Percentiles rank a stretch among this genome's conserved stretches.
phyloP scores from a whole-genome alignment of 2,113 vertebrate species.

The Hipposideros armiger region DNA sequence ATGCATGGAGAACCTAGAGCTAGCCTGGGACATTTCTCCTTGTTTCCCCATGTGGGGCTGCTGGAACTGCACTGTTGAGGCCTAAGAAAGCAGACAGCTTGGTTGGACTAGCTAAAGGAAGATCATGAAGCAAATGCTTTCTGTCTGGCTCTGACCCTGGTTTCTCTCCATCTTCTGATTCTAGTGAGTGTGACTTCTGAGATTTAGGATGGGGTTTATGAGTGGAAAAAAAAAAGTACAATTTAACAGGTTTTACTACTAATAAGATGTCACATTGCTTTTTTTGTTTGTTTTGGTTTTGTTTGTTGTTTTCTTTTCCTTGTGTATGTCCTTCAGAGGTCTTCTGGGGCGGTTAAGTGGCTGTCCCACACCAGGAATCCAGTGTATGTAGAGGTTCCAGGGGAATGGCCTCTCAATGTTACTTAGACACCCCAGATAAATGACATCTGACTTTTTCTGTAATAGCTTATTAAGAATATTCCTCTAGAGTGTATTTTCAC shows the following conservation, averaged over 20 bases:
- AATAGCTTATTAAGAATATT: not conserved
- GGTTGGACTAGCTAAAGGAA: no score
- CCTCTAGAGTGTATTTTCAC: not conserved
- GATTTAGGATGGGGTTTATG: not conserved
- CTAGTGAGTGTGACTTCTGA: not conserved
- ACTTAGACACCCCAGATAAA: not conserved
- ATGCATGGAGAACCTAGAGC: not conserved
- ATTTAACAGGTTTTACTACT: not conserved
- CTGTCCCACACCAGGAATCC: fast-evolving
- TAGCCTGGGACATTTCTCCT: not conserved
- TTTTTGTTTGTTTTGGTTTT: not conserved
- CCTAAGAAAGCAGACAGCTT: not conserved
- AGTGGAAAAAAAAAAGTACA: not conserved
- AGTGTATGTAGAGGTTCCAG: not conserved
- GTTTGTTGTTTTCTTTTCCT: not conserved
- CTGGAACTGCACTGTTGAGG: not conserved
- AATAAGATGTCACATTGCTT: not conserved
- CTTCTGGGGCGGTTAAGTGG: not conserved
- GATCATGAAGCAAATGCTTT: fast-evolving
- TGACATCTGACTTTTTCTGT: not conserved
- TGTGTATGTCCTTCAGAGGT: not conserved
- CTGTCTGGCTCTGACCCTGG: not conserved
- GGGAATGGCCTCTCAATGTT: not conserved
- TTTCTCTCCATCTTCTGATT: not conserved
- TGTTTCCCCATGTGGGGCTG: not conserved